phyloP scores from a whole-genome alignment of 2,888 invertebrate genomes.

The Sminthurides aquaticus region DNA sequence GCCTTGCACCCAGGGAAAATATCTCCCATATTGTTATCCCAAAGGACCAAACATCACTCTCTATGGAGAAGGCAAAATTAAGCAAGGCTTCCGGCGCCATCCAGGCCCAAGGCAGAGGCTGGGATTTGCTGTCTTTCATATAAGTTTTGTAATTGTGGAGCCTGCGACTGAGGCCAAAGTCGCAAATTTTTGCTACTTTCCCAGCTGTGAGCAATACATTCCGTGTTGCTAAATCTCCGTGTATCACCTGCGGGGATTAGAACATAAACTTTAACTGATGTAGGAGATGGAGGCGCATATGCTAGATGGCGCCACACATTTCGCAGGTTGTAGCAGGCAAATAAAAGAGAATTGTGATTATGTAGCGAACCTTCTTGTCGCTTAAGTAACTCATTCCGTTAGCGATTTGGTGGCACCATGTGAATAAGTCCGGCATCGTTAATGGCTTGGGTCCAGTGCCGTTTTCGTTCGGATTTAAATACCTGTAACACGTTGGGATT shows the following conservation, averaged over 20 bases:
- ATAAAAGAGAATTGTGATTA: neutral
- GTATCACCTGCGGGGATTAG: slow-evolving; percentile 18
- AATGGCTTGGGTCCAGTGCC: neutral
- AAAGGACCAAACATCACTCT: slow-evolving; percentile 13
- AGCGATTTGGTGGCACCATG: slow-evolving; percentile 13
- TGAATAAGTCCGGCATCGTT: slow-evolving; percentile 9
- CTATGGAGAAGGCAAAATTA: slow-evolving; percentile 5
- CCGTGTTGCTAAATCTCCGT: slow-evolving; percentile 13
- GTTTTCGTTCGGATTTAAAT: neutral
- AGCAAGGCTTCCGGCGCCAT: slow-evolving; percentile 13
- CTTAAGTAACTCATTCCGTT: slow-evolving; percentile 13
- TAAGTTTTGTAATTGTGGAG: slow-evolving; percentile 16
- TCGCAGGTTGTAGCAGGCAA: neutral
- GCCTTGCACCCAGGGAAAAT: slow-evolving; percentile 7
- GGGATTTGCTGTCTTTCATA: neutral
- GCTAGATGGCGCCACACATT: neutral
- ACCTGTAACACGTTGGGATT: neutral
- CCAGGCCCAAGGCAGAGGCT: slow-evolving; percentile 18
- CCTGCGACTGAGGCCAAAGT: slow-evolving; percentile 15
- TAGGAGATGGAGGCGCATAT: neutral
- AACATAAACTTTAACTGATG: no score
- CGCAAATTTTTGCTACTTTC: slow-evolving; percentile 13
- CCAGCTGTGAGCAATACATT: slow-evolving; percentile 8
- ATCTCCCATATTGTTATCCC: slow-evolving; percentile 19
- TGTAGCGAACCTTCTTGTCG: slow-evolving; percentile 8